These are phyloP conservation scores for Acleris emargana DNA, from an alignment of 2,888 invertebrate species.

Conservation along the genomic window DNA sequence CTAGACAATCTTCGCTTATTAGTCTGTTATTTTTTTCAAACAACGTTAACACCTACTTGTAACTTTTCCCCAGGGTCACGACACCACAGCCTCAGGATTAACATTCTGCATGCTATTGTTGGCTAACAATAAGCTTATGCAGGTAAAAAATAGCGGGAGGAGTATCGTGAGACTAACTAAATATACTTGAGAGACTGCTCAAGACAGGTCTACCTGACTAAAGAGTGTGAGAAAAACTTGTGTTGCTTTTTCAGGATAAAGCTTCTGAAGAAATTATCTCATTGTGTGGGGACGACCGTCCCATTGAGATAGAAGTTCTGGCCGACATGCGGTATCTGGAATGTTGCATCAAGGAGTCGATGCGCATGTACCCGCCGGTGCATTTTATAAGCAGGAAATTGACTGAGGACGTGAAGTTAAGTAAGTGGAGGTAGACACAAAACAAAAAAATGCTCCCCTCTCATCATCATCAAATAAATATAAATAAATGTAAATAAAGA, in stretches of 20 bases:
- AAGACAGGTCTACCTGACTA: too few relatives aligned
- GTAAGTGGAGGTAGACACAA: constrained; percentile 58
- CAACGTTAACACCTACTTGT: too few relatives aligned
- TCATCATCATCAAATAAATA: too few relatives aligned
- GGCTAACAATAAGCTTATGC: constrained; percentile 74
- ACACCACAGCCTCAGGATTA: constrained; percentile 83
- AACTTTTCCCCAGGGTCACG: constrained; percentile 80
- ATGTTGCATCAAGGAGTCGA: constrained; percentile 87
- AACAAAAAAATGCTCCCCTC: too few relatives aligned
- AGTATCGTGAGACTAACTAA: too few relatives aligned
- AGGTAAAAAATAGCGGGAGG: constrained; percentile 51
- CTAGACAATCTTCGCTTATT: too few relatives aligned
- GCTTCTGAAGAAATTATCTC: constrained; percentile 84
- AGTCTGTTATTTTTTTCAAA: too few relatives aligned
- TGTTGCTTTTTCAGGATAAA: constrained; percentile 80
- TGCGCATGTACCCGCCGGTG: constrained; percentile 87
- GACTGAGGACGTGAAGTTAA: constrained; percentile 81
- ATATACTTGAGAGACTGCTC: too few relatives aligned
- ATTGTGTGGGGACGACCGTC: constrained; percentile 85
- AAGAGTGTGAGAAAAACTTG: too few relatives aligned
- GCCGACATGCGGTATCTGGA: constrained; percentile 87
- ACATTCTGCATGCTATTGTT: constrained; percentile 77
- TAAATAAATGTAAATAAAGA: too few relatives aligned
- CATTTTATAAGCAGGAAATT: constrained; percentile 85
- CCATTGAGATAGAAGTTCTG: constrained; percentile 85